A percentile compares a stretch with the other conserved stretches of the same genome.
These are phyloP conservation scores for Anguilla anguilla DNA, from an alignment of 2,797 vertebrate species.

Conservation along the genomic window DNA sequence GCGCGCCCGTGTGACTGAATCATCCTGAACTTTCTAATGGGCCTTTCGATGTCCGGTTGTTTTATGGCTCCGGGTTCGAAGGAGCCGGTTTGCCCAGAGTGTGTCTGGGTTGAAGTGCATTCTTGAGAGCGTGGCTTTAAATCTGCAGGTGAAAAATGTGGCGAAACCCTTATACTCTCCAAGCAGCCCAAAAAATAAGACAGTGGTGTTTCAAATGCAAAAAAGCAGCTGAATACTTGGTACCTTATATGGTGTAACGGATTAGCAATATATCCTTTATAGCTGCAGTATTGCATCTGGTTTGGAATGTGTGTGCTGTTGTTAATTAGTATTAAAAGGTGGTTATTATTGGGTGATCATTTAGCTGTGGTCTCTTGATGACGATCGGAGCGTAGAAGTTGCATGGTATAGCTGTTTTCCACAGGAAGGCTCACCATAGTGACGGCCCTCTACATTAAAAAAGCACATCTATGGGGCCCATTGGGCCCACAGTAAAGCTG, in stretches of 20 bases:
- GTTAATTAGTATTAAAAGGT: neutral
- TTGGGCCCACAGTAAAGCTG: neutral
- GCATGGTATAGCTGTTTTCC: neutral
- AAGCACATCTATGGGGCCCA: neutral
- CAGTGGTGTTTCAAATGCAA: too few relatives aligned
- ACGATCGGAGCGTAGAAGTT: neutral
- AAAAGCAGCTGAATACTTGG: neutral
- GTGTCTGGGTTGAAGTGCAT: neutral
- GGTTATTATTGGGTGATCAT: neutral
- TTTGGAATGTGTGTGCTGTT: neutral
- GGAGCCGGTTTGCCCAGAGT: neutral
- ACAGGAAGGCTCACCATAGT: neutral
- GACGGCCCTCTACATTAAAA: neutral
- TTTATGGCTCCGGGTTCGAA: neutral
- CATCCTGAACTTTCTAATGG: neutral
- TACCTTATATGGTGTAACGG: neutral
- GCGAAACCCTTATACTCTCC: neutral
- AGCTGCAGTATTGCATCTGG: neutral
- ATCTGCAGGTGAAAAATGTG: neutral
- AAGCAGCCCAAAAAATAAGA: too few relatives aligned
- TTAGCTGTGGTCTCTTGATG: neutral
- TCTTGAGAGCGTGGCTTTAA: neutral
- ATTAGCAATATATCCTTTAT: neutral
- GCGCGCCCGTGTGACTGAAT: constrained; percentile 45
- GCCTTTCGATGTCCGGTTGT: neutral